Percentiles rank a stretch among this genome's conserved stretches.
phyloP scores from a whole-genome alignment of 2,113 vertebrate genomes.

The Periophthalmodon schlosseri region DNA sequence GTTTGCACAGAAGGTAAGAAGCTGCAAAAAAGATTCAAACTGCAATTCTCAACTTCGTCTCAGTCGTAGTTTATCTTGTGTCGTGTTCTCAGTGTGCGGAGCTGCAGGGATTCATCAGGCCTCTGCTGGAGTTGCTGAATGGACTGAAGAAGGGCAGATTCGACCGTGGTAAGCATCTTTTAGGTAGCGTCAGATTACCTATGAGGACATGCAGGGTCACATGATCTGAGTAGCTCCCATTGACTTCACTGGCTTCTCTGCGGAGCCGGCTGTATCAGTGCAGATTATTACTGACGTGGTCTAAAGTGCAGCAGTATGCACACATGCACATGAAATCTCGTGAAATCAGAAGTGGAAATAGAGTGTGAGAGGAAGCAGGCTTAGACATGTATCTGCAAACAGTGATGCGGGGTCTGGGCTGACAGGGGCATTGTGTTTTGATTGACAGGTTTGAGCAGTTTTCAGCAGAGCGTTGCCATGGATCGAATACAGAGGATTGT shows the following conservation, averaged over 20 bases:
- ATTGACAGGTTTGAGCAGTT: conserved; percentile 86
- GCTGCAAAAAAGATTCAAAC: conserved; percentile 24
- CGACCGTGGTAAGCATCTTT: conserved; percentile 80
- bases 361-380: background rate
- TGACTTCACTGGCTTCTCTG: conserved; percentile 2
- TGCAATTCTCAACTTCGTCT: conserved; percentile 10
- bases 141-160: conserved; percentile 88
- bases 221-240: conserved; percentile 19
- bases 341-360: background rate
- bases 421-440: conserved; percentile 54
- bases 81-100: conserved; percentile 83
- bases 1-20: conserved; percentile 89
- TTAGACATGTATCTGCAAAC: conserved; percentile 13
- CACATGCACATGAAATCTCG: conserved; percentile 21
- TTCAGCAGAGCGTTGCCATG: conserved; percentile 95
- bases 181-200: background rate
- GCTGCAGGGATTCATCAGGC: conserved; percentile 87
- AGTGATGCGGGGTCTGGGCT: conserved; percentile 13
- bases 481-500: conserved; percentile 93
- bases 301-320: conserved; percentile 30
- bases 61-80: conserved; percentile 49
- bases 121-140: conserved; percentile 85
- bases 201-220: conserved; percentile 7
- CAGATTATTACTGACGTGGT: conserved; percentile 32
- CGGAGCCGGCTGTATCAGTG: conserved; percentile 36